Base-by-base conservation (phyloP, 2,113 vertebrate genomes). In the Pomatorhinus ruficollis region DNA sequence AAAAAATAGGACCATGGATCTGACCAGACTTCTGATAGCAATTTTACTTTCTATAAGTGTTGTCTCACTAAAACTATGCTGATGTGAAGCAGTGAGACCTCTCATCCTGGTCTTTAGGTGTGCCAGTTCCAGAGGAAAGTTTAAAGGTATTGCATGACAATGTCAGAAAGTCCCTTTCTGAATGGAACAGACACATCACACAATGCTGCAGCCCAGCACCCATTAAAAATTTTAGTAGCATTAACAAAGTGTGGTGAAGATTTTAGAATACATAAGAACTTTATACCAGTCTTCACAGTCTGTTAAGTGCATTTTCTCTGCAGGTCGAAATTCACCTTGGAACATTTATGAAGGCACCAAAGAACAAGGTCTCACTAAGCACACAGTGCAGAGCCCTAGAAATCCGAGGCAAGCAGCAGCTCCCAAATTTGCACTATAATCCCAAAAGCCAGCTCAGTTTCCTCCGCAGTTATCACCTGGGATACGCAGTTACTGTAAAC, bases 1-100 rank as follows among this genome's bases (percentile, higher is more conserved):
- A 37, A 66, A 66, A 49, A 28, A 5, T 1, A 72, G 2, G 2
- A 0, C 18, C 19, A 69, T 0, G 0, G 12, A 49, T 60, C 53
- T 83, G 33, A 87, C 15, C 31, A 57, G 59, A 45, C 12, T 74
- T 74, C 37, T 63, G 61, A 68, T 9, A 85, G 21, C 6, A 79
- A 21, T 53, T 74, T 10, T 21, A n/a, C 15, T 60, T 56, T 40
- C 18, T 17, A 0, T 20, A 68, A 52, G 12, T n/a, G 30, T 17
- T n/a, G 12, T 40, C 57, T 59, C 75, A 61, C 42, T 65, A 42
- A 65, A 88, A 33, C 21, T 53, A 28, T 4, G 27, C 25, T 42
- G 39, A 72, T 63, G 47, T 6, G 6, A 68, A 54, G 10, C 3
- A 2, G 30, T 75, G 21, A 37, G 30, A 30, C 6, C 19, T n/a